A percentile compares a stretch with the other conserved stretches of the same genome.
Conservation (phyloP, 2,888 invertebrate species). For the Limnephilus lunatus region DNA sequence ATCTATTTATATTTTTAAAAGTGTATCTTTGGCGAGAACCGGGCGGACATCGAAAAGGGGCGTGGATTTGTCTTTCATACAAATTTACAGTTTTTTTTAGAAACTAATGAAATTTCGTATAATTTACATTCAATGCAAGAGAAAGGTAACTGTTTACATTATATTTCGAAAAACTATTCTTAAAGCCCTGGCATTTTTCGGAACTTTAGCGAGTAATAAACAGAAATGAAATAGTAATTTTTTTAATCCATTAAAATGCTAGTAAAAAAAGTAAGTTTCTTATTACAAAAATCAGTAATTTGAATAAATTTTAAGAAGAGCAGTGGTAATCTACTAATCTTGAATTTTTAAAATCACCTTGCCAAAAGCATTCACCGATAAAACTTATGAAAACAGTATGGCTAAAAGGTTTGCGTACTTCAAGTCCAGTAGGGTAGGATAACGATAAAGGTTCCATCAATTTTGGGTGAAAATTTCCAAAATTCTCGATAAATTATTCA, state of each 20-base stretch:
- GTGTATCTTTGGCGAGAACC: too few species aligned
- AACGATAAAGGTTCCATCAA: neutral
- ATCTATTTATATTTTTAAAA: too few species aligned
- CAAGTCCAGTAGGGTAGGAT: neutral
- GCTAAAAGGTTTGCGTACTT: neutral
- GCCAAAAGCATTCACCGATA: neutral
- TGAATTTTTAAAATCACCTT: neutral
- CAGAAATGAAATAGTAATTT: neutral
- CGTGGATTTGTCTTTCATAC: too few species aligned
- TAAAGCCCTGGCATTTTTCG: too few species aligned
- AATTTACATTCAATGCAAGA: too few species aligned
- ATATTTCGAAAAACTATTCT: too few species aligned
- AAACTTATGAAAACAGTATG: neutral
- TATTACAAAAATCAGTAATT: neutral
- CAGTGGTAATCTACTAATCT: neutral
- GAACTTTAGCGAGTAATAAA: neutral
- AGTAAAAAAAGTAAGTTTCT: neutral
- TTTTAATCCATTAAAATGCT: neutral
- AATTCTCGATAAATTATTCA: slow-evolving; percentile 25
- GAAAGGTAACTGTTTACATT: too few species aligned
- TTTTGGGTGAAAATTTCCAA: neutral
- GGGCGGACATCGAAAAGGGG: too few species aligned
- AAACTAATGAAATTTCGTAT: too few species aligned
- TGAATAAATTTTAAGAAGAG: neutral
- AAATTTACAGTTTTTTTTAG: too few species aligned